A percentile compares a stretch with the other conserved stretches of the same genome.
These are phyloP conservation scores for Phyto melanocephala DNA, from an alignment of 2,888 invertebrate species.

Conservation along the genomic window DNA sequence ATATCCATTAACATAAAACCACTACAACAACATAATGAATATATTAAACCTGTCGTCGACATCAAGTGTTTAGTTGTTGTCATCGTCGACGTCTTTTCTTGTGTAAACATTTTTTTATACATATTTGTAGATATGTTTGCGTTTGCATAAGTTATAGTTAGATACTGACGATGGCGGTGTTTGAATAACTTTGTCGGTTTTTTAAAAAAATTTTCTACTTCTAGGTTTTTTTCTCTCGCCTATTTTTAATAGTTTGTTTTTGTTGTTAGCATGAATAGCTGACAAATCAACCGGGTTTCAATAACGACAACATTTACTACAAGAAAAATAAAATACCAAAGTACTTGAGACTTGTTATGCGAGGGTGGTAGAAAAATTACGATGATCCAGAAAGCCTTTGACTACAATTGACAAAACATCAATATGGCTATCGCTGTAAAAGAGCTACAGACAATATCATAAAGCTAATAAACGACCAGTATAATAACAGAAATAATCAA, in stretches of 20 bases:
- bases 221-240: neutral
- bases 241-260: constrained; percentile 47
- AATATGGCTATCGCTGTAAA: too few species aligned
- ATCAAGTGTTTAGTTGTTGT: constrained; percentile 61
- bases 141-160: neutral
- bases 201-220: neutral
- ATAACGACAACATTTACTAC: constrained; percentile 16
- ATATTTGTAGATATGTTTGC: neutral
- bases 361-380: neutral
- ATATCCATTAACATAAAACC: constrained; percentile 63
- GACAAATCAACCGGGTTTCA: constrained; percentile 39
- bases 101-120: neutral
- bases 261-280: constrained; percentile 32
- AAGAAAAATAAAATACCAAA: neutral
- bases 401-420: too few species aligned
- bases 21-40: constrained; percentile 58
- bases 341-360: neutral
- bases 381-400: too few species aligned
- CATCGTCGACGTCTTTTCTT: constrained; percentile 29
- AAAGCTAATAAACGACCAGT: too few species aligned
- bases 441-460: too few species aligned
- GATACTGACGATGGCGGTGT: constrained; percentile 41
- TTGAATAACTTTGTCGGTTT: constrained; percentile 50
- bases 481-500: too few species aligned
- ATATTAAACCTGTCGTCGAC: constrained; percentile 65